Base-by-base conservation (phyloP, 53 echinoderm and acorn worm genomes). In the Paracentrotus lividus region DNA sequence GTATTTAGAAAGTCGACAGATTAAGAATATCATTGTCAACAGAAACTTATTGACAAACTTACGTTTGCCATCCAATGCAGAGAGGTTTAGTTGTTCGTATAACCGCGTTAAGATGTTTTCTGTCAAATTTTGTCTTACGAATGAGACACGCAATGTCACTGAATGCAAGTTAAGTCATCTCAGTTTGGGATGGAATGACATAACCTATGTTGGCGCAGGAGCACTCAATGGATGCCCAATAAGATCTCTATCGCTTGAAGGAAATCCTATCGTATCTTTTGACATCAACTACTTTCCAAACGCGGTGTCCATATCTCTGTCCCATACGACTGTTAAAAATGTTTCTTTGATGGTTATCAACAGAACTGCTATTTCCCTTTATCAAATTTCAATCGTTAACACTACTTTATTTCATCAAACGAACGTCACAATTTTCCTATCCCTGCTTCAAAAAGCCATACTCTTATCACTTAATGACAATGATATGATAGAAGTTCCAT, bases 181-280 rank as follows among this genome's bases (percentile, higher is more conserved):
- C 8, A n/a, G 1, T n/a, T 27, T 81, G 47, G 45, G n/a, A 81
- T 81, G 81, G 81, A 81, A 81, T 81, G 81, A 81, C 5, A 81
- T 81, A 47, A 45, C 81, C 12, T 81, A 81, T 14, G 13, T 81
- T n/a, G n/a, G 16, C 42, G 45, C 24, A 45, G 49, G 26, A 47
- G 15, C n/a, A n/a, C 10, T 81, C 2, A 12, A 47, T 20, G 47
- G 47, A 0, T 81, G 81, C 47, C 2, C 33, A 2, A 44, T 81
- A 44, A n/a, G 1, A 0, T 81, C 44, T 81, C 38, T 81, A n/a
- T 7, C 24, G 4, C 81, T 81, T 20, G 47, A 49, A 45, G 81
- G 81, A 34, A 81, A 81, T 81, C 81, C 45, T 10, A 81, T 81
- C 27, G 5, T n/a, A 81, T 81, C 26, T 4, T 81, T 81, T 45